Percentiles rank a stretch among this genome's conserved stretches.
Conservation (phyloP, 2,113 vertebrate species). For the Grammomys dolichurus region DNA sequence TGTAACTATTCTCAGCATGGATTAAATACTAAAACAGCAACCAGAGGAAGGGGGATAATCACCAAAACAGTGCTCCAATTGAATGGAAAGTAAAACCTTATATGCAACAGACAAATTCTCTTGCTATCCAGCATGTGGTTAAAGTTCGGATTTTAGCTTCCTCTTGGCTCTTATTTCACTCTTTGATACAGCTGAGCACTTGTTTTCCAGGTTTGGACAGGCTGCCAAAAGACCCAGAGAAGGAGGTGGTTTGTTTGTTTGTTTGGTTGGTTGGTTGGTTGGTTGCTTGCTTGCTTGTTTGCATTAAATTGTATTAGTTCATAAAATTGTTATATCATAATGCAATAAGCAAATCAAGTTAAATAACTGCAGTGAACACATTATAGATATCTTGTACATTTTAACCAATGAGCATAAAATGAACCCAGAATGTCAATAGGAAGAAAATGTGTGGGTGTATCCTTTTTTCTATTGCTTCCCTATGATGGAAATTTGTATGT, state of each 20-base stretch:
- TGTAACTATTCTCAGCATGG: not conserved
- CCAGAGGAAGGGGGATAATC: not conserved
- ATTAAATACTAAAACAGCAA: constrained; percentile 5
- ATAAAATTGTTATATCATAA: constrained; percentile 70
- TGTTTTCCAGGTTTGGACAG: constrained; percentile 34
- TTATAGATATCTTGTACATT: constrained; percentile 62
- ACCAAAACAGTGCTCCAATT: constrained; percentile 36
- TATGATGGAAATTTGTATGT: constrained; percentile 41
- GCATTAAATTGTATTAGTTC: constrained; percentile 74
- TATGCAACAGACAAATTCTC: constrained; percentile 50
- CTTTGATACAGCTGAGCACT: constrained; percentile 59
- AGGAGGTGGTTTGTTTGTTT: not conserved
- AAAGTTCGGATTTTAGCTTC: constrained; percentile 72
- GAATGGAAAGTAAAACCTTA: constrained; percentile 51
- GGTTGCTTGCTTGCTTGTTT: not conserved
- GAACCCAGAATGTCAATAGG: constrained; percentile 55
- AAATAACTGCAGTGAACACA: constrained; percentile 55
- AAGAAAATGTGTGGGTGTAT: constrained; percentile 54
- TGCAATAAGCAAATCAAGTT: constrained; percentile 60
- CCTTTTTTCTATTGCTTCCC: constrained; percentile 40
- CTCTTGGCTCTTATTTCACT: constrained; percentile 50
- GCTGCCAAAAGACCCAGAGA: constrained; percentile 46
- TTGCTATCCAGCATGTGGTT: constrained; percentile 49
- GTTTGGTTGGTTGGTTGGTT: not conserved
- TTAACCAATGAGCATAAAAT: constrained; percentile 52